Base-by-base conservation (phyloP, 2,888 invertebrate genomes). In the Drosophila fungiperda region DNA sequence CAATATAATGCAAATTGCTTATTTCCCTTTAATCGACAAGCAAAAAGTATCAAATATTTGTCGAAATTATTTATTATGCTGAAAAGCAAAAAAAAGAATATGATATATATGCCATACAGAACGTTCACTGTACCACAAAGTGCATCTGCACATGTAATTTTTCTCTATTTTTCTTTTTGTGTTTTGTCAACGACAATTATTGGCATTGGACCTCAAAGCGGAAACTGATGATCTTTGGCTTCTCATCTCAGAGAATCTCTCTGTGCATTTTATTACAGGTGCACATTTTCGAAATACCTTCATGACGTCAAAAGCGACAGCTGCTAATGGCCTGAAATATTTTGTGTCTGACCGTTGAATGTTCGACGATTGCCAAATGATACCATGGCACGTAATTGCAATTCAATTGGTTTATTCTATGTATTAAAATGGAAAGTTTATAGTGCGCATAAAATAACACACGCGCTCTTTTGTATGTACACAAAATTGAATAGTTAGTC, bases 261-360 rank as follows among this genome's bases (percentile, higher is more conserved):
- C 9, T 57, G 50, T 66, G 53, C n/a, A 38, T 55, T 68, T 82
- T 72, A 29, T 55, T 84, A 64, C 75, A 87, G 80, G 76, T 76
- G 79, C 78, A 86, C 77, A 87, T 87, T 73, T 68, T 69, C 59
- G 33, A 70, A 74, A 83, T 87, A 58, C 78, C 71, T 72, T 45
- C 29, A 45, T 57, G 85, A 69, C 85, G 64, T 74, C 53, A 29
- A 23, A 54, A 20, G 57, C 71, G 83, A 85, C 89, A 89, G 86
- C 83, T 80, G 87, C 76, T 87, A 87, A 87, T 89, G 67, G 76
- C 71, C 71, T 67, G 61, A 73, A 76, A 87, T 83, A 73, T 71
- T 68, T 76, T 66, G 76, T 78, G 83, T 73, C 75, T 72, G 68
- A 63, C 57, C 72, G 61, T 63, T 68, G 54, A 23, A 26, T 40